Evolutionary conservation across 2,113 vertebrate species (phyloP), one percentile per base, ranked within the genome.

Genomic region (Melospiza melodia): DNA sequence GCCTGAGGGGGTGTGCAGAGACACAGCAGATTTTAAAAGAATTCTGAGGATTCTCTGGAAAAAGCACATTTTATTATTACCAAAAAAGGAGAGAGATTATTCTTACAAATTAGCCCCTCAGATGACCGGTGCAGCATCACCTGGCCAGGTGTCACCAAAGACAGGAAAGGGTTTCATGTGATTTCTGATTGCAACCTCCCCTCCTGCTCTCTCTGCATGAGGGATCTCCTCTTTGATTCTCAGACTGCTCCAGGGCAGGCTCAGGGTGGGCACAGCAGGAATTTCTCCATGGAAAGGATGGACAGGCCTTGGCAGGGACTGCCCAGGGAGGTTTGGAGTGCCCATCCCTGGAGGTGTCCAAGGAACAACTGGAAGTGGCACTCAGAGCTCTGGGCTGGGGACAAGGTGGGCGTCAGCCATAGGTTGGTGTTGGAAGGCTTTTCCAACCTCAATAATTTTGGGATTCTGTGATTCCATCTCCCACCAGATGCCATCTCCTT

Each of bases 341-440:
- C 13, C 9, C n/a, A 55, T 0, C 20, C 20, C 49, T 16, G 6
- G 43, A 72, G 21, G 31, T 43, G 30, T 20, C 21, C 67, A 18
- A 43, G 25, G 35, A 35, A 37, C 0, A 9, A 1, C 35, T 15
- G 43, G 17, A 18, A 1, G 43, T 43, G 43, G 21, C 58, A 43
- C 43, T 72, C 13, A 25, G 35, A 0, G 41, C 30, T 35, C 30
- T 63, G 75, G 31, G 48, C 48, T 78, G 49, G 37, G 31, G 31
- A 35, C 31, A 54, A 54, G 61, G 19, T 57, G n/a, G n/a, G n/a
- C 2, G 19, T 22, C 0, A 0, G 35, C 5, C 18, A 73, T 25
- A 51, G 35, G 4, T 15, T 73, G 25, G 14, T 19, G 15, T 37
- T 22, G 27, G 51, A 43, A 21, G 8, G 10, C 17, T 58, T 51